These are phyloP conservation scores for Scolanthus callimorphus DNA, from an alignment of 92 coral and sea anemone genomes.

Conservation along the genomic window DNA sequence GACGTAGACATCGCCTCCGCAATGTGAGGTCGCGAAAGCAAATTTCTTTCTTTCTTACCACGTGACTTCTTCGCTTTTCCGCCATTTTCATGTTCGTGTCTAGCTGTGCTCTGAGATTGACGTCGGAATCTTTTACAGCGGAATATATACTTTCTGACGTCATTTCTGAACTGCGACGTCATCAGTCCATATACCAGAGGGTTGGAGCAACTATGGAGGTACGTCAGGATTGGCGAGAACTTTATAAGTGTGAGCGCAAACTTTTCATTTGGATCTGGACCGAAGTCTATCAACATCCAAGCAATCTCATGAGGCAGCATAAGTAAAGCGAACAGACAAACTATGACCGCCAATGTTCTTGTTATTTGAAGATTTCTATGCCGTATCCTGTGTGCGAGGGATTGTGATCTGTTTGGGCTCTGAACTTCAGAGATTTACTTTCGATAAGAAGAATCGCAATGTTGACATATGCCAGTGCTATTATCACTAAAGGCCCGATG, in stretches of 20 bases:
- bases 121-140: background rate
- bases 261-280: constrained; percentile 19
- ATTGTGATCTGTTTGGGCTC: constrained; percentile 5
- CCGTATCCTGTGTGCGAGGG: constrained; percentile 6
- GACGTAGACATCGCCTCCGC: background rate
- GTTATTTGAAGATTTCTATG: constrained; percentile 33
- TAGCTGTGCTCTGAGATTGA: background rate
- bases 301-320: constrained; percentile 63
- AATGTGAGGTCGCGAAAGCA: background rate
- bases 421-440: constrained; percentile 15
- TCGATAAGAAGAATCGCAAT: constrained; percentile 34
- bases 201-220: constrained; percentile 63
- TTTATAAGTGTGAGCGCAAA: constrained; percentile 27
- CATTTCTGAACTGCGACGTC: constrained; percentile 33
- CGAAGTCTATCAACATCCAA: constrained; percentile 70
- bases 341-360: constrained; percentile 43
- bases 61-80: background rate
- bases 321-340: constrained; percentile 51
- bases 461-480: constrained; percentile 61
- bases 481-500: constrained; percentile 61
- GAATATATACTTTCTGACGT: constrained; percentile 22
- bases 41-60: background rate
- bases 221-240: constrained; percentile 47
- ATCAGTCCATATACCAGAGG: constrained; percentile 60
- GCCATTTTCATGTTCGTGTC: background rate